Base-by-base conservation (phyloP, 2,797 vertebrate species). In the Poeciliopsis presidionis region DNA sequence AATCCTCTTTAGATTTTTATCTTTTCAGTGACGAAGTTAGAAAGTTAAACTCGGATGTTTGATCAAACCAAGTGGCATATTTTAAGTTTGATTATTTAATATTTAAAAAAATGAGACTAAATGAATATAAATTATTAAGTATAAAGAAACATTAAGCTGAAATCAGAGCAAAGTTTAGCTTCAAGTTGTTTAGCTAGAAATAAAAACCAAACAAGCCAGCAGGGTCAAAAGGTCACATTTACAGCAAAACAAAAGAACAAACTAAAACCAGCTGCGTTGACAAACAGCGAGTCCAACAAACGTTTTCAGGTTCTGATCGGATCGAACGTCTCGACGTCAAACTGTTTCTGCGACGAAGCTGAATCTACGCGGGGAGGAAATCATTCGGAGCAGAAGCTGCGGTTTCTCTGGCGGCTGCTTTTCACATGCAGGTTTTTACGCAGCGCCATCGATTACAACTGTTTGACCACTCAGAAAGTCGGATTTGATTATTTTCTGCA, bases 381-480 rank as follows among this genome's bases (percentile, higher is more conserved):
- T 30, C 43, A 67, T 14, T 7, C 28, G 7, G 57, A 61, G 57
- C 57, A 61, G 57, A 9, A 13, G 57, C 57, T 61, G 28, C 61
- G 7, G 8, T 81, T 65, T 73, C 75, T 59, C 75, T 6, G 67
- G 87, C 75, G 67, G 77, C 36, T 76, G 77, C 82, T 84, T 28
- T 16, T 43, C 89, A 81, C 78, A 45, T 77, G 72, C 82, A 72
- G 88, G 77, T 75, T 82, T 8, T 18, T 51, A 88, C 75, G 69
- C 73, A 28, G 74, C 77, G 67, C 47, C 69, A 47, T 90, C 84
- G 88, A 47, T 90, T 84, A 90, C 80, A 93, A 83, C 78, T 87
- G 83, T 83, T 79, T 90, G 87, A 85, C 39, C 25, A 88, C 83
- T 84, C 49, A 75, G 51, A 79, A 84, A 83, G 63, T 81, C 25